Evolutionary conservation across 1,140 invertebrate species (phyloP).

Genomic region (Drosophila nigromelanica): DNA sequence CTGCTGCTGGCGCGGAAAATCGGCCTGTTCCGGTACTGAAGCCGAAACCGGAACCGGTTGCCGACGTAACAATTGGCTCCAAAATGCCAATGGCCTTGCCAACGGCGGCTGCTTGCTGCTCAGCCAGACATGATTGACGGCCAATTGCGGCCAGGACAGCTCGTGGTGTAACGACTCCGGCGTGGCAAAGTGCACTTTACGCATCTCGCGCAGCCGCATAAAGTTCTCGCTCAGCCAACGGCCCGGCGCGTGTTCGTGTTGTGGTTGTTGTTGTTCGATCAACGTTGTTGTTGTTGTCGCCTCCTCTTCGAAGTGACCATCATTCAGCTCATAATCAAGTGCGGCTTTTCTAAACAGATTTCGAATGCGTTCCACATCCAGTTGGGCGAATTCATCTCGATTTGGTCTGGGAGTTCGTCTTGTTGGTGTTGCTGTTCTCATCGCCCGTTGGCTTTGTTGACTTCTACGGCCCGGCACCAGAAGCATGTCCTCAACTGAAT

Average conservation of each 20-base stretch:
- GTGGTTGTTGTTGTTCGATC: background rate
- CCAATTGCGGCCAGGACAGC: background rate
- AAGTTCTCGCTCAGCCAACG: conserved; percentile 15
- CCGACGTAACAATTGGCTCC: too few species aligned
- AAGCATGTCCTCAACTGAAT: too few species aligned
- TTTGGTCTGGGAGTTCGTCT: background rate
- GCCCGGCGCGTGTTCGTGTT: background rate
- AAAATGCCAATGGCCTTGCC: background rate
- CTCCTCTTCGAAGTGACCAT: background rate
- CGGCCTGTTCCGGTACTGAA: too few species aligned
- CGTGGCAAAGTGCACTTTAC: background rate
- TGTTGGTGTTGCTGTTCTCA: background rate
- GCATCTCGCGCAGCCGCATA: conserved; percentile 22
- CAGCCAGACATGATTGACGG: conserved; percentile 1
- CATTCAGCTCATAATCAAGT: background rate
- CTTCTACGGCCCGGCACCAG: too few species aligned
- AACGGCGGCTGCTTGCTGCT: background rate
- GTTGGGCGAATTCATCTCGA: background rate
- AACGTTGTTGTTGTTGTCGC: background rate
- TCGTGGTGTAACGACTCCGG: background rate
- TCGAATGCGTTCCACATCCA: background rate
- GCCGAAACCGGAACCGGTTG: background rate
- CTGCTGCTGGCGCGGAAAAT: conserved; percentile 18
- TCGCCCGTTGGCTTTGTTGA: too few species aligned
- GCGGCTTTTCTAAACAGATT: background rate